Conservation (phyloP, 92 coral and sea anemone species). For the Heliopora coerulea region DNA sequence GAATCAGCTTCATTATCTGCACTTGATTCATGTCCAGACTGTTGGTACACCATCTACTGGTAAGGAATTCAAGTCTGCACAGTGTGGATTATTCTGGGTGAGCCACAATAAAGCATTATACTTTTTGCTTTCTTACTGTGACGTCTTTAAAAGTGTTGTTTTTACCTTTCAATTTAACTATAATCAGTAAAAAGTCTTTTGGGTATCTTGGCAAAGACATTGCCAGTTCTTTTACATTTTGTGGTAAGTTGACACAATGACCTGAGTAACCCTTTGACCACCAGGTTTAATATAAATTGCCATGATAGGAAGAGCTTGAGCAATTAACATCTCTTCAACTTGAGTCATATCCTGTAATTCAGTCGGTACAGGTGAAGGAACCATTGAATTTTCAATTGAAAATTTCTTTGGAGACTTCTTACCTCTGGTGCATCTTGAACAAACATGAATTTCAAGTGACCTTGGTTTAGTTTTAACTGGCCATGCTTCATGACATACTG, state of each 20-base stretch:
- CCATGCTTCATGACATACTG: too few species aligned
- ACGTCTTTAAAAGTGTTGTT: slow-evolving; percentile 57
- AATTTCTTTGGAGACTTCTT: too few species aligned
- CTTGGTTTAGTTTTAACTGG: slow-evolving; percentile 43
- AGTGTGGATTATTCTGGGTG: slow-evolving; percentile 46
- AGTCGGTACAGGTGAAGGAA: slow-evolving; percentile 43
- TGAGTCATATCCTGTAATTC: slow-evolving; percentile 50
- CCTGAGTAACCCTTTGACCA: slow-evolving; percentile 59
- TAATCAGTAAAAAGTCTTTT: slow-evolving; percentile 49
- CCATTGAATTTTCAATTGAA: slow-evolving; percentile 38
- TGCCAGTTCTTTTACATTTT: slow-evolving; percentile 51
- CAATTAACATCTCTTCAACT: slow-evolving; percentile 47
- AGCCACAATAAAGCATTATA: slow-evolving; percentile 47
- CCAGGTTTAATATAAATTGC: slow-evolving; percentile 52
- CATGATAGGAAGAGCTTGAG: slow-evolving; percentile 52
- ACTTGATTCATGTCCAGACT: slow-evolving; percentile 44
- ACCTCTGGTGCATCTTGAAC: slow-evolving; percentile 46
- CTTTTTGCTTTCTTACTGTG: slow-evolving; percentile 53
- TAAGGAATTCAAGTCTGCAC: slow-evolving; percentile 41
- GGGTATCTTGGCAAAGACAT: slow-evolving; percentile 55
- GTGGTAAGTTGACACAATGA: slow-evolving; percentile 54
- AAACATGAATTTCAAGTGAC: slow-evolving; percentile 43
- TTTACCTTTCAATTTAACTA: slow-evolving; percentile 50
- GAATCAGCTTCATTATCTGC: slow-evolving; percentile 37
- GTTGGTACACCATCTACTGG: slow-evolving; percentile 61